A percentile compares a stretch with the other conserved stretches of the same genome.
Evolutionary conservation across 2,113 vertebrate species (phyloP).

Genomic region (human): GRCh38 chr1:28986001-28986500

Average conservation of each 20-base stretch:
- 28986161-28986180: too few relatives aligned
- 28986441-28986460: conserved; percentile 11
- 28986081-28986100: too few relatives aligned
- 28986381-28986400: neutral
- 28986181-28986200: neutral
- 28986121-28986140: too few relatives aligned
- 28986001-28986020: too few relatives aligned
- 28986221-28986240: neutral
- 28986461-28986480: neutral
- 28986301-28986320: neutral
- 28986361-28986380: neutral
- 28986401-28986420: neutral
- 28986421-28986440: conserved; percentile 30
- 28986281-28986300: neutral
- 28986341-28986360: neutral
- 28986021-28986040: too few relatives aligned
- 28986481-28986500: neutral
- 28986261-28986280: neutral
- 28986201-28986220: neutral
- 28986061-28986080: too few relatives aligned
- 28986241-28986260: neutral
- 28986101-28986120: too few relatives aligned
- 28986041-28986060: too few relatives aligned
- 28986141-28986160: too few relatives aligned
- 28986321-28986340: neutral